A percentile compares a stretch with the other conserved stretches of the same genome.
These are phyloP conservation scores for Clarias gariepinus DNA, from an alignment of 2,113 vertebrate species.

Conservation along the genomic window DNA sequence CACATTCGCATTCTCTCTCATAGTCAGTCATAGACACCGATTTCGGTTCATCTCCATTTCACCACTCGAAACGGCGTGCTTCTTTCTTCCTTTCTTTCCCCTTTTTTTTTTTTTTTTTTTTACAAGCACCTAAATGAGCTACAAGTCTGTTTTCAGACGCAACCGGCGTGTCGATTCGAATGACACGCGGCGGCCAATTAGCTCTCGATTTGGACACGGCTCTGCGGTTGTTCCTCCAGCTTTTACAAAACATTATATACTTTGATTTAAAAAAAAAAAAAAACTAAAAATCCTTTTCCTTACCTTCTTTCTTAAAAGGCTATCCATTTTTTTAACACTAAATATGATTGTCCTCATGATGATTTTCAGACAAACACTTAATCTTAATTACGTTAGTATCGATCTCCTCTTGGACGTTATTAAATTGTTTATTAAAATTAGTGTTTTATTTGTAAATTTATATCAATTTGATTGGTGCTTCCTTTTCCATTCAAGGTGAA, in stretches of 20 bases:
- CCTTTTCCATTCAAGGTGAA: too few relatives aligned
- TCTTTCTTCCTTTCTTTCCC: neutral
- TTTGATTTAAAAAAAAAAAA: neutral
- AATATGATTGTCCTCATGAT: too few relatives aligned
- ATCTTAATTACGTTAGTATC: too few relatives aligned
- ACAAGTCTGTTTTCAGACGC: slow-evolving; percentile 18
- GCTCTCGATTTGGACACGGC: slow-evolving; percentile 30
- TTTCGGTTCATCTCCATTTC: neutral
- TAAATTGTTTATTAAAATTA: too few relatives aligned
- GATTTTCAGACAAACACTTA: too few relatives aligned
- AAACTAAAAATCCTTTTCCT: too few relatives aligned
- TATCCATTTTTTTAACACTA: too few relatives aligned
- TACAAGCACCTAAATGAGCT: slow-evolving; percentile 16
- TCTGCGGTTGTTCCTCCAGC: slow-evolving; percentile 30
- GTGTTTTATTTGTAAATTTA: too few relatives aligned
- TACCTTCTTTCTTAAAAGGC: too few relatives aligned
- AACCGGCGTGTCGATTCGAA: slow-evolving; percentile 21
- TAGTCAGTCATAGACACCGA: neutral
- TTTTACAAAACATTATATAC: too few relatives aligned
- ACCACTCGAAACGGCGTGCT: neutral
- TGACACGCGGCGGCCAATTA: slow-evolving; percentile 47
- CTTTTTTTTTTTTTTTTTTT: neutral
- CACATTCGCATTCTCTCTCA: neutral
- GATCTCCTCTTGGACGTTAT: too few relatives aligned
- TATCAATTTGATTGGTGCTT: too few relatives aligned